phyloP scores from a whole-genome alignment of 2,888 invertebrate species.

The Vanessa cardui region DNA sequence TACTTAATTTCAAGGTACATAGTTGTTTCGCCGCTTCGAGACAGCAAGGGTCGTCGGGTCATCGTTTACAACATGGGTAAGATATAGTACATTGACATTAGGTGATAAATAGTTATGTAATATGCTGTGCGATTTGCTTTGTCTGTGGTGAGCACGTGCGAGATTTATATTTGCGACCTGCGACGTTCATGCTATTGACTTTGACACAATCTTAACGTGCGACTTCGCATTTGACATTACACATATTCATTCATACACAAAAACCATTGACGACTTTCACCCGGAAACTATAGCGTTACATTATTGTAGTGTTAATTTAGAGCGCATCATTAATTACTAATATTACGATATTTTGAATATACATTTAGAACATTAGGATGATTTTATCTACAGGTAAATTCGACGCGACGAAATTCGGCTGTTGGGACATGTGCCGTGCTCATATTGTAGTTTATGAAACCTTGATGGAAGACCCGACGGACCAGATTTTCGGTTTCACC shows the following conservation, averaged over 20 bases:
- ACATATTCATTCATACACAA: not conserved
- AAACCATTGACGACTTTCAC: not conserved
- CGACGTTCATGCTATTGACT: constrained; percentile 39
- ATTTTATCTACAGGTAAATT: constrained; percentile 81
- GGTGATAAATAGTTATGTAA: constrained; percentile 35
- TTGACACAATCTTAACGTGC: constrained; percentile 31
- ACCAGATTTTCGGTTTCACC: constrained; percentile 88
- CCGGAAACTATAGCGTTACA: not conserved
- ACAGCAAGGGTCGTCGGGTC: constrained; percentile 88
- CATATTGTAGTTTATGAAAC: constrained; percentile 89
- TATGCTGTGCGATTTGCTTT: constrained; percentile 18
- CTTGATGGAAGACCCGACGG: constrained; percentile 88
- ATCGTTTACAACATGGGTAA: constrained; percentile 85
- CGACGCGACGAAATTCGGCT: constrained; percentile 85
- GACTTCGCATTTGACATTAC: constrained; percentile 20
- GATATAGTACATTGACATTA: constrained; percentile 48
- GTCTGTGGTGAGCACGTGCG: constrained; percentile 24
- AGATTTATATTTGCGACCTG: constrained; percentile 13
- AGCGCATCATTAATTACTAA: not conserved
- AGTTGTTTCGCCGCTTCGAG: constrained; percentile 88
- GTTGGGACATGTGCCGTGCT: constrained; percentile 87
- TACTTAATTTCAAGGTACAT: constrained; percentile 83
- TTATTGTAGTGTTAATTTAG: not conserved
- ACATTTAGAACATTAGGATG: no score
- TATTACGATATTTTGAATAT: no score